Evolutionary conservation across 2,113 vertebrate species (phyloP).

Genomic region (Podarcis cretensis): DNA sequence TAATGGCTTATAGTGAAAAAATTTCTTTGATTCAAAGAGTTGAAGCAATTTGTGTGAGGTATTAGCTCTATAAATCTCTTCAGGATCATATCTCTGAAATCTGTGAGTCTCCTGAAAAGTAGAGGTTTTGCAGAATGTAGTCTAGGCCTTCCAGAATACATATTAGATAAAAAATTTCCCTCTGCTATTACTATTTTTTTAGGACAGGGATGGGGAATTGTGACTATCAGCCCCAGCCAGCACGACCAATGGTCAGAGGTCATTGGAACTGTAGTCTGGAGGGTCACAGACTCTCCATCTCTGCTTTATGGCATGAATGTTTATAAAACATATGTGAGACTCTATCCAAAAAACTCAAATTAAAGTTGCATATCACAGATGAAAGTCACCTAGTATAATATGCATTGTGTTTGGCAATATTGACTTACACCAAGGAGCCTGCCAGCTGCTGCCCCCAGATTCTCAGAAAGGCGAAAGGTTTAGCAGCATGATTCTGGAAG

Average conservation of each 20-base stretch:
- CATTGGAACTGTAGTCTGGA: background rate
- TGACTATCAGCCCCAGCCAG: background rate
- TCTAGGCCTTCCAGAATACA: conserved; percentile 3
- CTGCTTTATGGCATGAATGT: too few species aligned
- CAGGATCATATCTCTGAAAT: background rate
- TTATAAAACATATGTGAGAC: background rate
- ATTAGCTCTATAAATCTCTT: background rate
- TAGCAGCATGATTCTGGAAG: too few species aligned
- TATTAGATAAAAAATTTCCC: background rate
- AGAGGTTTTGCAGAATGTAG: conserved; percentile 13
- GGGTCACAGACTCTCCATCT: background rate
- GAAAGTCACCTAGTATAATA: background rate
- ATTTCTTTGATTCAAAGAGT: conserved; percentile 68
- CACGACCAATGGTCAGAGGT: background rate
- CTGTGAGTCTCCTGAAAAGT: background rate
- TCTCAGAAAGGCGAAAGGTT: background rate
- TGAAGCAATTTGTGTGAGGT: conserved; percentile 68
- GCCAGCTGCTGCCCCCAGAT: background rate
- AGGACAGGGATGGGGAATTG: background rate
- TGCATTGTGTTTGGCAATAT: background rate
- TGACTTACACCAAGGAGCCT: background rate
- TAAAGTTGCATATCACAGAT: background rate
- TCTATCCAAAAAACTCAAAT: background rate
- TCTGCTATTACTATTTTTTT: background rate
- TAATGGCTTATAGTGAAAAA: conserved; percentile 62